phyloP scores from a whole-genome alignment of 2,797 vertebrate genomes.

The Gallinago solitaria region DNA sequence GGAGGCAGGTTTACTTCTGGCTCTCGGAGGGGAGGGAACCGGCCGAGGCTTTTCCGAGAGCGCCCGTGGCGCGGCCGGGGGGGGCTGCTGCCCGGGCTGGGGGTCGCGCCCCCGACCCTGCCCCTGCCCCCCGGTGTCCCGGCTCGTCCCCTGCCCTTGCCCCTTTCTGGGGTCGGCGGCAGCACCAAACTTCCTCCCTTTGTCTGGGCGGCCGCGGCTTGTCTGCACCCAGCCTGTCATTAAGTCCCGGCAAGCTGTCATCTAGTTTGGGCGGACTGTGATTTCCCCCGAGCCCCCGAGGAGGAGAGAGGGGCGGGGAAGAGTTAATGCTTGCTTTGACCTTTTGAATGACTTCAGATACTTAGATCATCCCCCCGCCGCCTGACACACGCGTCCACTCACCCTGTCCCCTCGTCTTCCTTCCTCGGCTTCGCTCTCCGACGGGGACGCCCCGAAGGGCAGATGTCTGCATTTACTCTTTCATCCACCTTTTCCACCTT shows the following conservation, averaged over 20 bases:
- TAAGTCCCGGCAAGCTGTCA: slow-evolving; percentile 41
- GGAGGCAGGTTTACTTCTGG: slow-evolving; percentile 29
- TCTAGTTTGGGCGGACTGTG: background rate
- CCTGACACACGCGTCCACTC: background rate
- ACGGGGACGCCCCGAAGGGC: background rate
- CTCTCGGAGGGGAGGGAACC: background rate
- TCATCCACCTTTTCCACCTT: background rate
- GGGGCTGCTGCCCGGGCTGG: background rate
- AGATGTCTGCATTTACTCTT: background rate
- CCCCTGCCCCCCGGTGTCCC: background rate
- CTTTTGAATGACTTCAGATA: background rate
- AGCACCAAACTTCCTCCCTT: slow-evolving; percentile 32
- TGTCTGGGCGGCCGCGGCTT: background rate
- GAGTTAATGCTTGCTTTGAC: slow-evolving; percentile 19
- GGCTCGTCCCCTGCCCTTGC: background rate
- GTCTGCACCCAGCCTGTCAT: background rate
- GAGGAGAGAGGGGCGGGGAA: background rate
- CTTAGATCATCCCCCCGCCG: background rate
- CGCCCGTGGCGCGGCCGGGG: background rate
- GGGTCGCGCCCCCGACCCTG: background rate
- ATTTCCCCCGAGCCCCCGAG: background rate
- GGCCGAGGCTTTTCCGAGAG: background rate
- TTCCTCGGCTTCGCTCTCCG: background rate
- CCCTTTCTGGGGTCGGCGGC: background rate
- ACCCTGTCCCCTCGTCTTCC: background rate